Evolutionary conservation across 2,113 vertebrate species (phyloP).

Genomic region (Equus przewalskii): DNA sequence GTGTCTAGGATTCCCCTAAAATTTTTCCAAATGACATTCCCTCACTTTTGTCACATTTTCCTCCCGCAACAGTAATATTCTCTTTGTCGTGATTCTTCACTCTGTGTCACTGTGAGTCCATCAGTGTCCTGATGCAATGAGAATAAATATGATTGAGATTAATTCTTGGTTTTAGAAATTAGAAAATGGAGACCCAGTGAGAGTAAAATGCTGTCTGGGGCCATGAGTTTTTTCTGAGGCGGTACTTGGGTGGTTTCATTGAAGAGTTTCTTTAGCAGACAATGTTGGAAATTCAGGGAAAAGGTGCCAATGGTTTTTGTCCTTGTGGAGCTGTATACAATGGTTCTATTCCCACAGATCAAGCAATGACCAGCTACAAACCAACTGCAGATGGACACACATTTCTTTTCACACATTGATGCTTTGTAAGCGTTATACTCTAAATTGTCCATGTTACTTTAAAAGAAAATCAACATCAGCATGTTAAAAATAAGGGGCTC

Average conservation of each 20-base stretch:
- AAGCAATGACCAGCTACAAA: background rate
- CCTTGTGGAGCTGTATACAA: rapidly evolving
- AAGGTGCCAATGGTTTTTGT: too few species aligned
- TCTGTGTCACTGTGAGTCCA: rapidly evolving
- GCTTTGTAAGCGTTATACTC: background rate
- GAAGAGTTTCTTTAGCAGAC: too few species aligned
- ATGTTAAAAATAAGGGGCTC: background rate
- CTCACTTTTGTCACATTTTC: background rate
- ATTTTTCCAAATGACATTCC: background rate
- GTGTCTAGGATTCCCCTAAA: background rate
- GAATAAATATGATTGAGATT: background rate
- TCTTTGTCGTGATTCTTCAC: background rate
- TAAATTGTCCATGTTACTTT: background rate
- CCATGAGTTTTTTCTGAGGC: too few species aligned
- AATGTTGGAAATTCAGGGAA: too few species aligned
- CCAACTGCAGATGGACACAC: rapidly evolving
- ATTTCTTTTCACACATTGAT: background rate
- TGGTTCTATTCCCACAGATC: background rate
- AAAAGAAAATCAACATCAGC: background rate
- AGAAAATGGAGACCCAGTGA: background rate
- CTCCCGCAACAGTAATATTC: rapidly evolving
- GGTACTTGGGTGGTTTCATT: too few species aligned
- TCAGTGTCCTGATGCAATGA: background rate
- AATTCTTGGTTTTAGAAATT: background rate
- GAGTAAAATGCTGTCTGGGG: too few species aligned